Conservation (phyloP, 2,888 invertebrate species). For the Agrochola macilenta region DNA sequence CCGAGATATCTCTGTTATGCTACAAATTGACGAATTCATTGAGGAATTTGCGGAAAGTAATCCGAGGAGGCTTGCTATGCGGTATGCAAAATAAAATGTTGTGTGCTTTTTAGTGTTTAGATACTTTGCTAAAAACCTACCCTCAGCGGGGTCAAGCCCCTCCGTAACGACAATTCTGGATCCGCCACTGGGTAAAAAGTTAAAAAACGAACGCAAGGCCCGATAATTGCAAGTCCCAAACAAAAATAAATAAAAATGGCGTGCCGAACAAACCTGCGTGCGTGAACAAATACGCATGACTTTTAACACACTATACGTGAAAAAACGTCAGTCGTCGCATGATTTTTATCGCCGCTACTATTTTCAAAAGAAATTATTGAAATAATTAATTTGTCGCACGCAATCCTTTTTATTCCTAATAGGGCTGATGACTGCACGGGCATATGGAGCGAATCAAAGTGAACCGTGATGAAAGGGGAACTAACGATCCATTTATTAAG, state of each 20-base stretch:
- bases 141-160: too few relatives aligned
- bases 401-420: conserved; percentile 44
- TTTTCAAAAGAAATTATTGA: conserved; percentile 25
- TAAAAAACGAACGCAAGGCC: background rate
- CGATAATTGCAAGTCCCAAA: too few relatives aligned
- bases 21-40: too few relatives aligned
- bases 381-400: conserved; percentile 39
- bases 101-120: too few relatives aligned
- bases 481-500: conserved; percentile 49
- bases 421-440: conserved; percentile 34
- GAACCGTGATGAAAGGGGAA: conserved; percentile 46
- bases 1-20: too few relatives aligned
- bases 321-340: conserved; percentile 1
- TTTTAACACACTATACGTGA: background rate
- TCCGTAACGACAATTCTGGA: too few relatives aligned
- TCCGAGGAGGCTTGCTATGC: too few relatives aligned
- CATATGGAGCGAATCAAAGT: conserved; percentile 48
- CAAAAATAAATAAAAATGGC: too few relatives aligned
- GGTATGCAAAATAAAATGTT: too few relatives aligned
- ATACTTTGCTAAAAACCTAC: too few relatives aligned
- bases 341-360: conserved; percentile 8
- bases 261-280: background rate
- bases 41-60: too few relatives aligned
- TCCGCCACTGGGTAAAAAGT: background rate
- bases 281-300: conserved; percentile 3